Evolutionary conservation across 2,797 vertebrate genomes (phyloP), one percentile per base, ranked within the genome.

Genomic region (Protonibea diacanthus): DNA sequence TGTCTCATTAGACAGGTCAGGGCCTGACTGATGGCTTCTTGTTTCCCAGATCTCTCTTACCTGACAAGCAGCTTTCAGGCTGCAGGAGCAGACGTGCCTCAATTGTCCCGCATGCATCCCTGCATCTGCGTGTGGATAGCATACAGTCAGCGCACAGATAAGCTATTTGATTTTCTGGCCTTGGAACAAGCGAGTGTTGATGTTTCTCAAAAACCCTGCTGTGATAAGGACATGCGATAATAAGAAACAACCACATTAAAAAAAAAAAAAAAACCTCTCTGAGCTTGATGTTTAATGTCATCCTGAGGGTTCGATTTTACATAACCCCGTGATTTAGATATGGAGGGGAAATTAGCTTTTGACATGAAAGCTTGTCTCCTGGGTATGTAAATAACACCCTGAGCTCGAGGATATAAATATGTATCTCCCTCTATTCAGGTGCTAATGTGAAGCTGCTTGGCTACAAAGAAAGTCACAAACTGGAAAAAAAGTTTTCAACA

Each of bases 1-100:
- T 81, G 83, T 88, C 86, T 90, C 82, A 82, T 92, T 81, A 91
- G 88, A 88, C 87, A 84, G 89, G 93, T 89, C 88, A 79, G 82
- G 90, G 88, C 92, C 85, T 93, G 91, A 93, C 68, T 83, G 88
- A 91, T 88, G 78, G 76, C 84, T 86, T 58, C 85, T 86, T 81
- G 74, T 84, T 88, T 87, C 81, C 75, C 71, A 78, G 68, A 90
- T 91, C 85, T 89, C 82, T 84, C 71, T 58, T 62, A 86, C 85
- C 88, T 92, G 93, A 92, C 88, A 85, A 84, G 78, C 74, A 76
- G 76, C 76, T 73, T 74, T 87, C 81, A 45, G 80, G 33, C 75
- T 80, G 65, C 89, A 89, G 79, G 90, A 90, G 86, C 74, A 73
- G 80, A 92, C 76, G 67, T 86, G 89, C 80, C 87, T 87, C 83